Base-by-base conservation (phyloP, 2,113 vertebrate species). In the Brachirus orientalis region DNA sequence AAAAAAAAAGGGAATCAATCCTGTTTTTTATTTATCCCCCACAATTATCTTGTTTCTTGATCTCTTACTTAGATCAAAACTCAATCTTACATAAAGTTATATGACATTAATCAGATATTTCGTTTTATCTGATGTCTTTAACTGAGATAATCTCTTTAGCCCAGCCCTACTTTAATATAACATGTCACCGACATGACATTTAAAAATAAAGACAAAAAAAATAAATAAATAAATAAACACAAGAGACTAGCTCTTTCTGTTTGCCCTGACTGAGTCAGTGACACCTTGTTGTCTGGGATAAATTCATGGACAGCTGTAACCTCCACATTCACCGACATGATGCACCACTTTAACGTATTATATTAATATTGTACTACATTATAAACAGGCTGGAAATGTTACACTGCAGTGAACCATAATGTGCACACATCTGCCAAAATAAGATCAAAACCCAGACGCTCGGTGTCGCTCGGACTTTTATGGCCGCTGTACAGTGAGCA, bases 201-300 rank as follows among this genome's bases (percentile, higher is more conserved):
- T 3, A 9, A 1, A 28, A 13, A 22, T 10, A 43, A 3, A 44
- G 3, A 13, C 14, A 44, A 13, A 44, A 6, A 44, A 6, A 14
- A 40, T 40, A 10, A 37, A 7, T 13, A n/a, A 53, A 60, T n/a
- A 35, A 52, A 43, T 35, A 16, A 8, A 13, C 14, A 14, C 8
- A 2, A 10, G 43, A 40, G 38, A 43, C 18, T 16, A 1, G 33
- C 6, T 12, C 38, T 53, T 43, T 63, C 8, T 50, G 20, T 13
- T 14, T 18, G 10, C 7, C 33, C 43, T 44, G 57, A 19, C 47
- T 11, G 10, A 11, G 3, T 52, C 75, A 58, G 54, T 68, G 60
- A 35, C 71, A 85, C 69, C 51, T 83, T 66, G 74, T 74, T 40
- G 70, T 46, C 40, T 53, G 47, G 69, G 75, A 57, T 63, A 57